A percentile compares a stretch with the other conserved stretches of the same genome.
phyloP scores from a whole-genome alignment of 2,113 vertebrate species.

The Ibidorhyncha struthersii region DNA sequence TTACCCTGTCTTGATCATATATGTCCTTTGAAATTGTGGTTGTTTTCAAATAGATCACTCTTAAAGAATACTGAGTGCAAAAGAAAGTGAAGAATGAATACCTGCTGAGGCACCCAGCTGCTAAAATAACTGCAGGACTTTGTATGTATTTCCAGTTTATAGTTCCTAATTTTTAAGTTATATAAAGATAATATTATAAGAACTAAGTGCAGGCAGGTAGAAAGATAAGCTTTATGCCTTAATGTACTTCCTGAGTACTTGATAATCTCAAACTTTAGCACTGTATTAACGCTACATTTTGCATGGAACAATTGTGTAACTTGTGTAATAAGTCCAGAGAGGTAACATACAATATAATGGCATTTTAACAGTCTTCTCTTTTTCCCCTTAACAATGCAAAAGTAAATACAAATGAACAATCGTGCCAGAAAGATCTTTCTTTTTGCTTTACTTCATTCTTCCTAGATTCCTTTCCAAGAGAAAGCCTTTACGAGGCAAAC shows the following conservation, averaged over 20 bases:
- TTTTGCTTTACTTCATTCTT: constrained; percentile 58
- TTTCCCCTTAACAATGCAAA: constrained; percentile 51
- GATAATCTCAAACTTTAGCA: constrained; percentile 33
- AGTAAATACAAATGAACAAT: constrained; percentile 53
- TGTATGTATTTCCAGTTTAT: constrained; percentile 50
- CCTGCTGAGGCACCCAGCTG: neutral
- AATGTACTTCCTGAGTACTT: constrained; percentile 56
- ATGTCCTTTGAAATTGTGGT: neutral
- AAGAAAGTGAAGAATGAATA: neutral
- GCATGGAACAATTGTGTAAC: neutral
- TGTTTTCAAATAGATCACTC: neutral
- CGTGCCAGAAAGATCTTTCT: constrained; percentile 41
- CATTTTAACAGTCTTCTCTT: constrained; percentile 57
- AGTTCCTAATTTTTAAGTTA: constrained; percentile 46
- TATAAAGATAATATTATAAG: constrained; percentile 45
- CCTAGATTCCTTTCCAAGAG: constrained; percentile 28
- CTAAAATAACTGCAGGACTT: neutral
- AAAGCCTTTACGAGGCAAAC: constrained; percentile 22
- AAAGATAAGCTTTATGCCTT: constrained; percentile 49
- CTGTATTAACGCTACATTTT: neutral
- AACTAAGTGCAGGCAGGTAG: constrained; percentile 42
- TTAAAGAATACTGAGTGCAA: neutral
- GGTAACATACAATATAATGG: neutral
- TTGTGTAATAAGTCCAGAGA: constrained; percentile 4
- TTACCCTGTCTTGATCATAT: neutral